Evolutionary conservation across 2,113 vertebrate genomes (phyloP).

Genomic region (Scopus umbretta): DNA sequence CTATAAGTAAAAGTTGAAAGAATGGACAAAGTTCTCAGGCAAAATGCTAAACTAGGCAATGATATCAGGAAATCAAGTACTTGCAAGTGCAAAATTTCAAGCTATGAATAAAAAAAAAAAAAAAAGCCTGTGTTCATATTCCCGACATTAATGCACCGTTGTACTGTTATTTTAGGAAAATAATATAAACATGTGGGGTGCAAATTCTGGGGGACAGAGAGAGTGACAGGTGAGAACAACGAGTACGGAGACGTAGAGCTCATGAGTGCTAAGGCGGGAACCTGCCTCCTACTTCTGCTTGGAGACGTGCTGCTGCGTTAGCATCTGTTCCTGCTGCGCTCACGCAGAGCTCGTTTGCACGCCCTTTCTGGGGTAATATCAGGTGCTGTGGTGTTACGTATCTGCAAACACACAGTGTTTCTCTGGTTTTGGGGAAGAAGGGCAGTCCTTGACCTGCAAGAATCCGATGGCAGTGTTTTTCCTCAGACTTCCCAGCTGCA

Average conservation of each 20-base stretch:
- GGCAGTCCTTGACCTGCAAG: background rate
- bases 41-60: background rate
- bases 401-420: background rate
- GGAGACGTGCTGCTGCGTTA: rapidly evolving
- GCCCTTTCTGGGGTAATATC: rapidly evolving
- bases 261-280: rapidly evolving
- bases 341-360: rapidly evolving
- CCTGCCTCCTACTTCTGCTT: background rate
- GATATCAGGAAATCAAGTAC: background rate
- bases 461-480: background rate
- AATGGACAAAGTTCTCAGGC: background rate
- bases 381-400: rapidly evolving
- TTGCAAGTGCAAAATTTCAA: background rate
- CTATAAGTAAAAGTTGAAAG: background rate
- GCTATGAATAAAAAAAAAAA: background rate
- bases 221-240: background rate
- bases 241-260: background rate
- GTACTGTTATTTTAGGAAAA: background rate
- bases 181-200: background rate
- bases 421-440: background rate
- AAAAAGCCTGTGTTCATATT: background rate
- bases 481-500: background rate
- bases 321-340: background rate
- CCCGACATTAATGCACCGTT: background rate
- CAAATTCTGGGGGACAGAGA: background rate